Evolutionary conservation across 2,113 vertebrate genomes (phyloP).

Genomic region (Lophius piscatorius): DNA sequence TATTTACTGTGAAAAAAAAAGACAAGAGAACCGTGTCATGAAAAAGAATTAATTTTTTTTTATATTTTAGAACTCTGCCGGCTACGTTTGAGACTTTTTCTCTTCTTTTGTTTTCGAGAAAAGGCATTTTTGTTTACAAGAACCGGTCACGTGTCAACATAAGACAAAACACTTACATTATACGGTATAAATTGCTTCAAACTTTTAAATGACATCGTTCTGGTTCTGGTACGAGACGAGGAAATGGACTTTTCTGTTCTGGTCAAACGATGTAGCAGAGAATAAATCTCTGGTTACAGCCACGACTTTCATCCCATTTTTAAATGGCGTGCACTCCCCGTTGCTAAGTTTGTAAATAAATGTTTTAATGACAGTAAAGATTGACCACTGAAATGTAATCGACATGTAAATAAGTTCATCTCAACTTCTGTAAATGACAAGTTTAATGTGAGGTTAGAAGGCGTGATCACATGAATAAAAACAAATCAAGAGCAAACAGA

Average conservation of each 20-base stretch:
- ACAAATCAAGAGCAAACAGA: slow-evolving; percentile 23
- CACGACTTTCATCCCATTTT: no score
- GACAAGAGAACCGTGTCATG: no score
- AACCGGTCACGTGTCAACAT: no score
- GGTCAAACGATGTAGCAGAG: neutral
- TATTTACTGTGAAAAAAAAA: no score
- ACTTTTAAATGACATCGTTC: slow-evolving; percentile 2
- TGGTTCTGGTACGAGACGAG: no score
- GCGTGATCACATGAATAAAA: slow-evolving; percentile 32
- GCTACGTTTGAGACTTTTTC: neutral
- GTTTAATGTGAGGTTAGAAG: slow-evolving; percentile 7
- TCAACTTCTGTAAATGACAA: neutral
- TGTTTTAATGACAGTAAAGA: slow-evolving; percentile 40
- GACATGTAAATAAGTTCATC: slow-evolving; percentile 21
- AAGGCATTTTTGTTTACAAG: neutral
- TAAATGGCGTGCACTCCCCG: no score
- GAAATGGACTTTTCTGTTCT: neutral
- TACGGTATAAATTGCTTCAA: neutral
- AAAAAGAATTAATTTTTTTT: no score
- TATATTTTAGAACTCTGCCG: neutral
- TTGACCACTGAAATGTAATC: slow-evolving; percentile 16
- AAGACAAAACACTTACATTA: neutral
- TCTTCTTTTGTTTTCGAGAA: neutral
- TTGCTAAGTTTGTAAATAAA: slow-evolving; percentile 61
- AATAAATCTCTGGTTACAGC: no score